Conservation (phyloP, 2,888 invertebrate genomes). For the Erynnis tages region DNA sequence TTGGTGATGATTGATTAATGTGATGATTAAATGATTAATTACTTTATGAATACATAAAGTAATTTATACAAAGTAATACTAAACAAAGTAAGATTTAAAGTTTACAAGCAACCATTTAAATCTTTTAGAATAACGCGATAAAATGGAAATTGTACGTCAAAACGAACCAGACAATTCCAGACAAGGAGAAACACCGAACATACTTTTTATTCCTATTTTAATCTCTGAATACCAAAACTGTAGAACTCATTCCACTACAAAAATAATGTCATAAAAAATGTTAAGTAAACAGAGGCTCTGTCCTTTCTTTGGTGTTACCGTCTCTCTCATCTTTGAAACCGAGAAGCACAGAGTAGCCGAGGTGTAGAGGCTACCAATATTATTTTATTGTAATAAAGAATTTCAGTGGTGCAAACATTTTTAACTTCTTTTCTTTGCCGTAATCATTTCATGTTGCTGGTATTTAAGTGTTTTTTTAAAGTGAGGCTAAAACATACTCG, state of each 20-base stretch:
- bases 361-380: not conserved
- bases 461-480: no score
- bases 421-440: no score
- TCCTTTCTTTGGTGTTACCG: conserved; percentile 59
- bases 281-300: conserved; percentile 66
- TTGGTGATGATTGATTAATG: no score
- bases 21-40: not conserved
- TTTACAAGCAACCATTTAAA: no score
- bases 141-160: conserved; percentile 14
- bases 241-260: conserved; percentile 59
- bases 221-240: conserved; percentile 49
- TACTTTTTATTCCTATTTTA: conserved; percentile 41
- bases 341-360: conserved; percentile 45
- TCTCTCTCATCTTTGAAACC: conserved; percentile 63
- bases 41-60: not conserved
- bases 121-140: conserved; percentile 2
- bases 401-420: no score
- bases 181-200: conserved; percentile 32
- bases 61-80: not conserved
- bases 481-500: no score
- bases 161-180: conserved; percentile 11
- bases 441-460: no score
- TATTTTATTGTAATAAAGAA: not conserved
- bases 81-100: no score
- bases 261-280: conserved; percentile 68